Conservation (phyloP, 2,888 invertebrate genomes). For the Leistus spinibarbis region DNA sequence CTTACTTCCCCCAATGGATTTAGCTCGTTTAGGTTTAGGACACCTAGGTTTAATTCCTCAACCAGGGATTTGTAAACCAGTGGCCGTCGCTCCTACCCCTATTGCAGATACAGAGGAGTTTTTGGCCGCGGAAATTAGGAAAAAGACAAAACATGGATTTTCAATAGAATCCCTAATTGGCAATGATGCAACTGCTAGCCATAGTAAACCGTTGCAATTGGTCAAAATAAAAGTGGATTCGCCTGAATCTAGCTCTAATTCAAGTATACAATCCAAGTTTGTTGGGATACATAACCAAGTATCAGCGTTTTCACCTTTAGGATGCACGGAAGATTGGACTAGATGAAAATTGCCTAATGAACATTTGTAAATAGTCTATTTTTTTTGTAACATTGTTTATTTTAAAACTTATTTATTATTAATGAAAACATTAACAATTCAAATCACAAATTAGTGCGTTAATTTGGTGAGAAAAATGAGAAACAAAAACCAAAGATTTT, state of each 20-base stretch:
- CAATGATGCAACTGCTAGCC: constrained; percentile 43
- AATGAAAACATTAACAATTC: too few relatives aligned
- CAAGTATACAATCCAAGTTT: constrained; percentile 47
- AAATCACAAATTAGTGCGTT: too few relatives aligned
- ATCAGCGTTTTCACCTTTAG: constrained; percentile 74
- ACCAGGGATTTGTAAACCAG: constrained; percentile 57
- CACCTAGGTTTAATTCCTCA: constrained; percentile 57
- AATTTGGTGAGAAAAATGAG: too few relatives aligned
- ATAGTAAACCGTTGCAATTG: constrained; percentile 44
- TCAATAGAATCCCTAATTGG: constrained; percentile 69
- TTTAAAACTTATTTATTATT: too few relatives aligned
- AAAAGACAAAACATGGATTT: constrained; percentile 65
- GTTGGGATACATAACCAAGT: constrained; percentile 59
- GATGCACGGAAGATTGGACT: constrained; percentile 67
- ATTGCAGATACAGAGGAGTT: constrained; percentile 52
- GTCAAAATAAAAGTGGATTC: constrained; percentile 45
- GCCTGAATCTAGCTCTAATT: constrained; percentile 46
- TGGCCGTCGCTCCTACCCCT: constrained; percentile 51
- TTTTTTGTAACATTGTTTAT: too few relatives aligned
- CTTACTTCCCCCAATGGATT: constrained; percentile 66
- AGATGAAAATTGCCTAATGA: constrained; percentile 62
- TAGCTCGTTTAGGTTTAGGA: constrained; percentile 63
- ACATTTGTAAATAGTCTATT: not conserved
- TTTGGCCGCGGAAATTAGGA: constrained; percentile 56
- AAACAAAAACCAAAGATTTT: too few relatives aligned